Evolutionary conservation across 1,140 invertebrate genomes (phyloP), one percentile per base, ranked within the genome.

Genomic region (Agraylea sexmaculata): DNA sequence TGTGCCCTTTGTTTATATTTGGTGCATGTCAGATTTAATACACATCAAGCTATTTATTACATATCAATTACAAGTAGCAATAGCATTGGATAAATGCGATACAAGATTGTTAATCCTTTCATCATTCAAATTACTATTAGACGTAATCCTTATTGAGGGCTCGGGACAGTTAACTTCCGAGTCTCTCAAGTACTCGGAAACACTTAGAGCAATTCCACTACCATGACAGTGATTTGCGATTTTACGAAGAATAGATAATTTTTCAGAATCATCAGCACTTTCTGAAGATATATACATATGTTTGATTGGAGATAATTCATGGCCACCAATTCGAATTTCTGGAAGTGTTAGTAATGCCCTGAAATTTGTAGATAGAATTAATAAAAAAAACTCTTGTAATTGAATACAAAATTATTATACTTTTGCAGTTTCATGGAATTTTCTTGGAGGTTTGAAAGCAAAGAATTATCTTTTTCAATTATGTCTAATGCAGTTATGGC

Each of bases 401-500:
- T 7, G 23, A 21, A 20, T 15, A 7, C 5, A 28, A 36, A 10
- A 36, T 19, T 21, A 40, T 7, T 38, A 42, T 19, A 66, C 62
- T 42, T 51, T 43, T 80, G 68, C 18, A 83, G 50, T 25, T 58
- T 54, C 27, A 59, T 51, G 20, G 74, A 74, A 34, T 68, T 73
- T 3, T 67, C 48, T 34, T 71, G 67, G 1, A 86, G 55, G 21
- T 71, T 63, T 2, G 48, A 25, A 41, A 86, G 73, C 27, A 82
- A 66, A 41, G 69, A 44, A 0, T 79, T 77, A 36, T 80, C 67
- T 16, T 74, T 58, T 53, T 89, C 75, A 46, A 93, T 74, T 0
- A 83, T 71, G 35, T 83, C 73, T 4, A 95, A 55, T 0, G 87
- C 78, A 11, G 71, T 72, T 36, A 83, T 86, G 10, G 89, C 90